phyloP scores from a whole-genome alignment of 2,113 vertebrate genomes.

The Isurus oxyrinchus region DNA sequence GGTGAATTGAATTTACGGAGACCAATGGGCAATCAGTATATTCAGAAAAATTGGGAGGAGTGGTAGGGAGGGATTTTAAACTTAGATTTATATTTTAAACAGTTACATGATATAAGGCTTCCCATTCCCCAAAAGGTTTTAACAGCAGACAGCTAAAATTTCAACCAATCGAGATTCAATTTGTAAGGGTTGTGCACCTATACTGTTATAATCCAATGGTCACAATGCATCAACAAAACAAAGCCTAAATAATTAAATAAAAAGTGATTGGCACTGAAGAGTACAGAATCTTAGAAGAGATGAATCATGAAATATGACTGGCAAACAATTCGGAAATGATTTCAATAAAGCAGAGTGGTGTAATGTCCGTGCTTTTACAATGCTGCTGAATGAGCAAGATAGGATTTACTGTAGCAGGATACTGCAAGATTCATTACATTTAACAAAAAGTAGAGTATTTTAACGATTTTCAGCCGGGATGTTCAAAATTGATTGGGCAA shows the following conservation, averaged over 20 bases:
- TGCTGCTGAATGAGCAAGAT: conserved; percentile 55
- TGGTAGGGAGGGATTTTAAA: background rate
- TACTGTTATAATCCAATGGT: background rate
- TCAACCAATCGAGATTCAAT: background rate
- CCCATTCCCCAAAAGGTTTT: background rate
- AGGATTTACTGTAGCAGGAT: conserved; percentile 50
- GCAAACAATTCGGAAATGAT: background rate
- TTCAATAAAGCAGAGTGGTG: conserved; percentile 27
- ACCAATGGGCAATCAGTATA: background rate
- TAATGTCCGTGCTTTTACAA: conserved; percentile 42
- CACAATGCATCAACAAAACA: background rate
- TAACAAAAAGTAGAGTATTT: conserved; percentile 57
- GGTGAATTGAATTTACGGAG: background rate
- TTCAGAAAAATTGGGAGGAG: background rate
- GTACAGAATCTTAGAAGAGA: background rate
- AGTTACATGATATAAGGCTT: background rate
- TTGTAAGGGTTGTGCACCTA: background rate
- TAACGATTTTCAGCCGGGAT: conserved; percentile 56
- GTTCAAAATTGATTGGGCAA: conserved; percentile 58
- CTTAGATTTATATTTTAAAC: background rate
- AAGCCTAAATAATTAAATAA: conserved; percentile 24
- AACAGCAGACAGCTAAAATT: background rate
- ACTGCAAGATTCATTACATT: conserved; percentile 55
- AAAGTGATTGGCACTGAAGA: background rate
- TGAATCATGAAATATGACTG: background rate